Evolutionary conservation across 2,888 invertebrate species (phyloP).

Genomic region (Eudemis profundana): DNA sequence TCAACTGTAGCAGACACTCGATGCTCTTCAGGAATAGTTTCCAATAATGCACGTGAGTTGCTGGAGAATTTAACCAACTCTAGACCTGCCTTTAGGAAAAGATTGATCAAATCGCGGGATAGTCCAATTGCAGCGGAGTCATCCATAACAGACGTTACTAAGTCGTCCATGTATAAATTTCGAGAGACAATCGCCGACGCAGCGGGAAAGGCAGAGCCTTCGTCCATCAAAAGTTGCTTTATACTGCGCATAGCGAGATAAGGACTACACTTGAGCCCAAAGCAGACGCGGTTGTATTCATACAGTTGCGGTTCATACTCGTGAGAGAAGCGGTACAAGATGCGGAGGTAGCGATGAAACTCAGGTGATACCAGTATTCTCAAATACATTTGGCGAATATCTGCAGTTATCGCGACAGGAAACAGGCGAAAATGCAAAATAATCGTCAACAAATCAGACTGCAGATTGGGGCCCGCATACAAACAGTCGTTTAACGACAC

Average conservation of each 20-base stretch:
- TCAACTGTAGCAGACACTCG: too few relatives aligned
- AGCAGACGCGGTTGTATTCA: neutral
- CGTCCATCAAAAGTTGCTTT: neutral
- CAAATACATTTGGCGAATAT: too few relatives aligned
- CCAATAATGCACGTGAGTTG: neutral
- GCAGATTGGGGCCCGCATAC: too few relatives aligned
- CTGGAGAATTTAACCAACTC: too few relatives aligned
- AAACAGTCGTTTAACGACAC: too few relatives aligned
- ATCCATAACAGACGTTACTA: neutral
- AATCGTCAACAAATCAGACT: too few relatives aligned
- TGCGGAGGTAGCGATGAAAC: neutral
- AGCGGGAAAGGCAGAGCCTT: neutral
- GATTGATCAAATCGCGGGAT: too few relatives aligned
- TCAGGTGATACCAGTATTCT: too few relatives aligned
- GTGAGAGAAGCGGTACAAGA: neutral
- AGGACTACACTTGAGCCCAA: neutral
- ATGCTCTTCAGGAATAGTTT: neutral
- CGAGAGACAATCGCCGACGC: neutral
- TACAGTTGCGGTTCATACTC: neutral
- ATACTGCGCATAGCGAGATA: neutral
- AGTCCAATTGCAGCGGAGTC: too few relatives aligned
- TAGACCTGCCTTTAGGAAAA: neutral
- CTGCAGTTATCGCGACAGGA: too few relatives aligned
- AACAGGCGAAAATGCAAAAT: too few relatives aligned
- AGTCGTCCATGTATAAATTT: neutral